These are phyloP conservation scores for Malacoraja senta DNA, from an alignment of 2,797 vertebrate genomes.

Conservation along the genomic window DNA sequence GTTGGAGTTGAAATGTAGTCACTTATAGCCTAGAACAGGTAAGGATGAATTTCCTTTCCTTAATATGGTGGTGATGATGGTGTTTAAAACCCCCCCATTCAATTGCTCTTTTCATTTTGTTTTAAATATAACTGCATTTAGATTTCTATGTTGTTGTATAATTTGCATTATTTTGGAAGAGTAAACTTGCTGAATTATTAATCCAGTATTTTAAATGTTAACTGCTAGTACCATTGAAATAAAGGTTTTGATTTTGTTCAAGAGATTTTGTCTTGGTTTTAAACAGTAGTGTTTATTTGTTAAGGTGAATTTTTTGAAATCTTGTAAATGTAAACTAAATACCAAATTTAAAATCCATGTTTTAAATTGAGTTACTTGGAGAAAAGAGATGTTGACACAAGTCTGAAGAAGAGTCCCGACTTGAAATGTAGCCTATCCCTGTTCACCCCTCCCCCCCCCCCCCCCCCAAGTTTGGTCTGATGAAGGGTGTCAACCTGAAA, in stretches of 20 bases:
- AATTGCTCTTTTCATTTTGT: background rate
- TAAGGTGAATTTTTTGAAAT: background rate
- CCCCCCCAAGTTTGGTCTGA: too few relatives aligned
- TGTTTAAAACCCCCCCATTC: background rate
- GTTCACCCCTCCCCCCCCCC: too few relatives aligned
- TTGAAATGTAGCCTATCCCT: too few relatives aligned
- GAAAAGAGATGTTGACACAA: too few relatives aligned
- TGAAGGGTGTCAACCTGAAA: too few relatives aligned
- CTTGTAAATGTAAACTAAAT: background rate
- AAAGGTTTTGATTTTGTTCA: too few relatives aligned
- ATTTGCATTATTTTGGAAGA: background rate
- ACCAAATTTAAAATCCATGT: background rate
- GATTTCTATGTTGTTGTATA: background rate
- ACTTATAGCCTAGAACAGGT: background rate
- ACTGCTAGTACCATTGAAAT: background rate
- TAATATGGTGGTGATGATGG: background rate
- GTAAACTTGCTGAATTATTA: background rate
- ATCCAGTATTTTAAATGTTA: background rate
- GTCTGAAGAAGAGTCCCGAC: too few relatives aligned
- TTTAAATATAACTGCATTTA: background rate
- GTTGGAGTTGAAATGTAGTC: background rate
- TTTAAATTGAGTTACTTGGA: too few relatives aligned
- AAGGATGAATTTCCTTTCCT: background rate
- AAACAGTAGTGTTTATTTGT: background rate
- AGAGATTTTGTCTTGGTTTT: too few relatives aligned